Percentiles rank a stretch among this genome's conserved stretches.
These are phyloP conservation scores for Lerista edwardsae DNA, from an alignment of 2,797 vertebrate genomes.

Conservation along the genomic window DNA sequence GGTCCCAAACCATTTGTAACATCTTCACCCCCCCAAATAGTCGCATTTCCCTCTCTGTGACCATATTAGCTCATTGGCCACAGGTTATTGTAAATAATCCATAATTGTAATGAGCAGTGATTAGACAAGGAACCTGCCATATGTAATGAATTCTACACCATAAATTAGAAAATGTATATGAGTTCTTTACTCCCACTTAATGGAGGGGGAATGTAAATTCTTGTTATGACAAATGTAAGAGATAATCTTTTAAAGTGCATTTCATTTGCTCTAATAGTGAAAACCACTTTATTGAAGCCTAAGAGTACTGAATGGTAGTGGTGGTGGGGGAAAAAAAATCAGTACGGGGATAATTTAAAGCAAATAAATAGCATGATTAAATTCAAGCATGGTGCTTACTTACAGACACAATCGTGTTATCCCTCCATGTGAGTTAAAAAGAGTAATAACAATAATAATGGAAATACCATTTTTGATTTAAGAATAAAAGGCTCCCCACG, in stretches of 20 bases:
- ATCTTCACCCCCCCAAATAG: slow-evolving; percentile 46
- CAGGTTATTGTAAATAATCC: slow-evolving; percentile 71
- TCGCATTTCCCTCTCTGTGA: slow-evolving; percentile 42
- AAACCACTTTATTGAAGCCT: slow-evolving; percentile 68
- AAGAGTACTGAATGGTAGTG: slow-evolving; percentile 50
- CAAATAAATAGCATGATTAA: slow-evolving; percentile 75
- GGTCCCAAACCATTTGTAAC: slow-evolving; percentile 56
- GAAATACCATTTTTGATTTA: slow-evolving; percentile 59
- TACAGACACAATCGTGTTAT: slow-evolving; percentile 67
- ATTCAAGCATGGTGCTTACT: slow-evolving; percentile 68
- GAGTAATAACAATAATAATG: slow-evolving; percentile 59
- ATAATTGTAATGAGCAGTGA: slow-evolving; percentile 74
- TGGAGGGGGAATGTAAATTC: slow-evolving; percentile 71
- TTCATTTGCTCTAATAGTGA: slow-evolving; percentile 73
- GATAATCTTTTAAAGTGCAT: slow-evolving; percentile 75
- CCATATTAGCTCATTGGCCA: slow-evolving; percentile 57
- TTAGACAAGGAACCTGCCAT: slow-evolving; percentile 70
- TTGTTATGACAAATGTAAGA: slow-evolving; percentile 77
- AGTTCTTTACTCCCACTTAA: slow-evolving; percentile 74
- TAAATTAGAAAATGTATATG: slow-evolving; percentile 74
- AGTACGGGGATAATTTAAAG: slow-evolving; percentile 73
- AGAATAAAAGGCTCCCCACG: slow-evolving; percentile 62
- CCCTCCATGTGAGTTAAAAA: slow-evolving; percentile 61
- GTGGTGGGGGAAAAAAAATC: slow-evolving; percentile 43
- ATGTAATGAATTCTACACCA: slow-evolving; percentile 72